Conservation (phyloP, 2,888 invertebrate genomes). For the Cecidostiba fungosa region DNA sequence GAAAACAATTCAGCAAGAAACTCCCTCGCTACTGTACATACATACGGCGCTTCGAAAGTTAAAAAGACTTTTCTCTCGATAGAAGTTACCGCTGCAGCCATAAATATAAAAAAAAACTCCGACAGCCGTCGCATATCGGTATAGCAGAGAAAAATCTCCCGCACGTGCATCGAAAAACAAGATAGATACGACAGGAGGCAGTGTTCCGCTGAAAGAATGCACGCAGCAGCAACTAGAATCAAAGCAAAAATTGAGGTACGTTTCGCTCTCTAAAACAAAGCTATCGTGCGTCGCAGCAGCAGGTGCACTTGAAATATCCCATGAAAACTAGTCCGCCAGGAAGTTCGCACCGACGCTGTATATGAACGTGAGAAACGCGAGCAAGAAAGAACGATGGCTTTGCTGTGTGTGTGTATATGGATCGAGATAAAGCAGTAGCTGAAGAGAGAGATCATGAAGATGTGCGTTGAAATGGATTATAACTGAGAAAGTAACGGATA, state of each 20-base stretch:
- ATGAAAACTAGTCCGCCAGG: conserved; percentile 61
- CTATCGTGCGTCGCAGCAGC: not conserved
- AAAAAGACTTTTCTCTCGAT: conserved; percentile 18
- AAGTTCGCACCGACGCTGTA: conserved; percentile 50
- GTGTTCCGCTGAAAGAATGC: conserved; percentile 13
- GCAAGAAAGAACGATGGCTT: not conserved
- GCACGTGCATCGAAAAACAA: not conserved
- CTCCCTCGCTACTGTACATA: not conserved
- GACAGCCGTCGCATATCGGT: not conserved
- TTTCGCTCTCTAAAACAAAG: conserved; percentile 17
- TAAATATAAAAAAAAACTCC: conserved; percentile 33
- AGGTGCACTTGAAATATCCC: conserved; percentile 41
- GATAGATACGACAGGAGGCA: not conserved
- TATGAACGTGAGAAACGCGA: not conserved
- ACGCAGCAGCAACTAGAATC: not conserved
- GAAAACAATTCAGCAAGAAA: conserved; percentile 31
- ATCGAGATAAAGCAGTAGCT: not conserved
- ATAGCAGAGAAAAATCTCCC: not conserved
- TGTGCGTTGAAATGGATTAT: not conserved
- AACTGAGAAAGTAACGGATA: conserved; percentile 1
- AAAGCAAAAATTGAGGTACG: conserved; percentile 15
- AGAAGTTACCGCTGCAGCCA: conserved; percentile 18
- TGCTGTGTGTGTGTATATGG: not conserved
- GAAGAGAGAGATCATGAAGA: not conserved
- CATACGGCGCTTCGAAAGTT: not conserved